These are phyloP conservation scores for Drosophila meridiana DNA, from an alignment of 2,888 invertebrate species.

Conservation along the genomic window DNA sequence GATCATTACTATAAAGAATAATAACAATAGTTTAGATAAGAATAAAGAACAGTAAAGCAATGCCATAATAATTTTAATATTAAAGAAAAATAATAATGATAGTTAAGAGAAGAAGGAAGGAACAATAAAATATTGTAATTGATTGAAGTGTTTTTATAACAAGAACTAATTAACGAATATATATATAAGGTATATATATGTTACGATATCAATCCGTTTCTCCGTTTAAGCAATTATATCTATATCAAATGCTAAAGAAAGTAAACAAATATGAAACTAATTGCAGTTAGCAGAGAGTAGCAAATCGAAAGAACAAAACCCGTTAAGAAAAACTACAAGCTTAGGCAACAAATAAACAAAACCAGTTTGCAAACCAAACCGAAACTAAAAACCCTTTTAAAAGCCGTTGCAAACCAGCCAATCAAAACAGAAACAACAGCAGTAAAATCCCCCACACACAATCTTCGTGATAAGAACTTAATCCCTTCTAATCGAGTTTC, in stretches of 20 bases:
- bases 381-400: conserved; percentile 1
- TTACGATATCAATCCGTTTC: background rate
- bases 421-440: conserved; percentile 3
- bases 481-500: conserved; percentile 20
- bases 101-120: no score
- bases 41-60: no score
- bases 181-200: background rate
- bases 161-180: background rate
- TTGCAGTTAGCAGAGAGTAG: background rate
- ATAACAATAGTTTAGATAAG: no score
- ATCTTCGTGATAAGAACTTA: conserved; percentile 22
- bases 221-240: background rate
- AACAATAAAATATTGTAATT: no score
- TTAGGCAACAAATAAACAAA: background rate
- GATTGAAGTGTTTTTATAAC: background rate
- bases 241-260: background rate
- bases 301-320: background rate
- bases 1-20: no score
- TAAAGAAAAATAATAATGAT: no score
- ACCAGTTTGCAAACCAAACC: background rate
- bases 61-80: no score
- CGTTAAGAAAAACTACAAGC: background rate
- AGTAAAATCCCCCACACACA: background rate
- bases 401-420: conserved; percentile 4
- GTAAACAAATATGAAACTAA: background rate